These are phyloP conservation scores for Argopecten irradians DNA, from an alignment of 1,140 invertebrate genomes.

Conservation along the genomic window DNA sequence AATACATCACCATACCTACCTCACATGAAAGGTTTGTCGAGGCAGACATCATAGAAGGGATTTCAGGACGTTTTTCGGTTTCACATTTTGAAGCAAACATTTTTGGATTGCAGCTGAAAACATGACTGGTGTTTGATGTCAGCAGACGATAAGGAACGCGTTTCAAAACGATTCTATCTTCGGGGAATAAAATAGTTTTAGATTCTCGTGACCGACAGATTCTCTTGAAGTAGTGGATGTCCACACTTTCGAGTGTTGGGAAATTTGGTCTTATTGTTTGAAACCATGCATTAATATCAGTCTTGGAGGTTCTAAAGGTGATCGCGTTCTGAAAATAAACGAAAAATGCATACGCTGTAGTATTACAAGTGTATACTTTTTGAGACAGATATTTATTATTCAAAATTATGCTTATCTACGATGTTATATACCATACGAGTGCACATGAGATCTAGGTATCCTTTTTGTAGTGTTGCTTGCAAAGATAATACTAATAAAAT, in stretches of 20 bases:
- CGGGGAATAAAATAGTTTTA: neutral
- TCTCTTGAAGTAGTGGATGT: neutral
- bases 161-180: neutral
- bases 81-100: neutral
- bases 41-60: neutral
- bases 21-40: neutral
- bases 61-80: neutral
- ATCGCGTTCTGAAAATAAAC: neutral
- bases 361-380: too few species aligned
- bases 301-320: neutral
- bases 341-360: neutral
- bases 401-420: neutral
- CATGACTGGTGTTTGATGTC: neutral
- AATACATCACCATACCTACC: neutral
- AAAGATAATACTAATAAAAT: neutral
- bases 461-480: neutral
- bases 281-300: neutral
- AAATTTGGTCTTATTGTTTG: too few species aligned
- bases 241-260: neutral
- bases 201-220: neutral
- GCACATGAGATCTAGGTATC: neutral
- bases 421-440: neutral
- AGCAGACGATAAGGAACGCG: neutral
- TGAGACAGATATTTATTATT: neutral
- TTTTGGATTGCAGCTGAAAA: neutral